Conservation (phyloP, 2,797 vertebrate genomes). For the Pterois miles region DNA sequence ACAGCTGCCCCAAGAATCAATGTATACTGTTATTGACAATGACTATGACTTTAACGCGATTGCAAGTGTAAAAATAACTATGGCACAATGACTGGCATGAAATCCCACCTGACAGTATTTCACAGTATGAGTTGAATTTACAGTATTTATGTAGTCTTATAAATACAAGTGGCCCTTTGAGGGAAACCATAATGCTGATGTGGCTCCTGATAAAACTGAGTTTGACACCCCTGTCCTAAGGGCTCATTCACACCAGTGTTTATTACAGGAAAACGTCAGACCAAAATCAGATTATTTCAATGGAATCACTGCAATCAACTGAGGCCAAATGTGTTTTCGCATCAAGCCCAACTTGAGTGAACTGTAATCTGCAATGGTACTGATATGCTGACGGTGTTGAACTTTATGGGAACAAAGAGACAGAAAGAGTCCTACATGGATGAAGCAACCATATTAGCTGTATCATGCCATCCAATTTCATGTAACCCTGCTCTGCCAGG, state of each 20-base stretch:
- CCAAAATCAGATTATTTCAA: not conserved
- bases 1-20: too few species aligned
- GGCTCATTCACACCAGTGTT: not conserved
- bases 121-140: too few species aligned
- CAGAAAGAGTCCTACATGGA: not conserved
- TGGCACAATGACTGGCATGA: too few species aligned
- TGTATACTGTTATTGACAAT: too few species aligned
- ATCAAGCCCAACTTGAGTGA: not conserved
- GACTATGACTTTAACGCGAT: too few species aligned
- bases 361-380: not conserved
- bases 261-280: not conserved
- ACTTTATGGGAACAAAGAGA: not conserved
- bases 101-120: too few species aligned
- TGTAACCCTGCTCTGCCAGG: not conserved
- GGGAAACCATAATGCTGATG: too few species aligned
- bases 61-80: too few species aligned
- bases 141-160: too few species aligned
- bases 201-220: too few species aligned
- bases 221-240: too few species aligned
- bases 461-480: not conserved
- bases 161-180: too few species aligned
- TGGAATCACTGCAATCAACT: not conserved
- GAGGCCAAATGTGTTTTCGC: not conserved
- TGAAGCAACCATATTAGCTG: not conserved
- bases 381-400: not conserved